phyloP scores from a whole-genome alignment of 2,888 invertebrate genomes.

The Dynastes maya region DNA sequence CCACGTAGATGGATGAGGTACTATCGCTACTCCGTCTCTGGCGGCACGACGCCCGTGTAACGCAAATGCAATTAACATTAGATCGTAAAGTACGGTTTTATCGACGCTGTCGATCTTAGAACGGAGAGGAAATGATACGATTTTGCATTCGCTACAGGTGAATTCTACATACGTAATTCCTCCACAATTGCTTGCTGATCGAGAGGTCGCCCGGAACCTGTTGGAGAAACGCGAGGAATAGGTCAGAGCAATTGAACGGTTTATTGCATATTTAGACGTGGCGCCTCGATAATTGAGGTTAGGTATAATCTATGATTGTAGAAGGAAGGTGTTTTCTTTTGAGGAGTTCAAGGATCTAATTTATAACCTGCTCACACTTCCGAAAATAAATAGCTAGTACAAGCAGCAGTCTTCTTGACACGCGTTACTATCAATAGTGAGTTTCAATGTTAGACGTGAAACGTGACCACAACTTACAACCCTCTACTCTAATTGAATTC shows the following conservation, averaged over 20 bases:
- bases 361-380: no score
- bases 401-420: neutral
- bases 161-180: neutral
- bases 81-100: conserved; percentile 1
- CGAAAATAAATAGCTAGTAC: neutral
- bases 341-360: neutral
- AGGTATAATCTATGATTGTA: no score
- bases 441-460: no score
- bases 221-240: neutral
- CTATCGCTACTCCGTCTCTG: neutral
- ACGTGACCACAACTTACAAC: no score
- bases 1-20: neutral
- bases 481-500: no score
- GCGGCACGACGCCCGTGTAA: neutral
- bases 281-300: no score
- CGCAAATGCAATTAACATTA: conserved; percentile 12
- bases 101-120: conserved; percentile 6
- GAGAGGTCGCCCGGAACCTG: neutral
- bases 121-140: neutral
- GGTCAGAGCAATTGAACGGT: neutral
- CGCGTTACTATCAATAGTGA: no score
- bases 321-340: neutral
- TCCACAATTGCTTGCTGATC: neutral
- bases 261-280: neutral
- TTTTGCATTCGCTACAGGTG: conserved; percentile 8